These are phyloP conservation scores for Idaea aversata DNA, from an alignment of 2,888 invertebrate genomes.

Conservation along the genomic window DNA sequence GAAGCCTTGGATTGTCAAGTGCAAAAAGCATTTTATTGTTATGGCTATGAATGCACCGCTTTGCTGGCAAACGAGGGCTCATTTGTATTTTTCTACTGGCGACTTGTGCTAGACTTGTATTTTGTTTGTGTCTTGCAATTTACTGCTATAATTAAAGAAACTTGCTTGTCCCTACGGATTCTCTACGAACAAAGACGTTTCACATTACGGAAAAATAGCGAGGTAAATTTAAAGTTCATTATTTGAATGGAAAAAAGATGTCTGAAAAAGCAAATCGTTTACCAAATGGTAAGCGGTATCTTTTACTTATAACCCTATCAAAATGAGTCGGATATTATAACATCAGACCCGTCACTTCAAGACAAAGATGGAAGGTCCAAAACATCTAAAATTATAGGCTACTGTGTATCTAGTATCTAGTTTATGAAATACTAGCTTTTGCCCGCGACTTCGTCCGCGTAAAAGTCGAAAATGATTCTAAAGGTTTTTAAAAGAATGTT, in stretches of 20 bases:
- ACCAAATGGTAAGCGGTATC: neutral
- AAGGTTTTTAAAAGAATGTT: no score
- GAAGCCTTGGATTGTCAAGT: constrained; percentile 14
- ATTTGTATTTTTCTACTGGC: neutral
- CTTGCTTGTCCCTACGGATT: neutral
- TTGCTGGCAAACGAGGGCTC: constrained; percentile 10
- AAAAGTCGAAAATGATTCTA: no score
- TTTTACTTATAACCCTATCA: neutral
- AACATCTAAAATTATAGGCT: no score
- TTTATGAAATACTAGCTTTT: no score
- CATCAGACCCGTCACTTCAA: no score
- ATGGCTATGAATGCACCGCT: constrained; percentile 10
- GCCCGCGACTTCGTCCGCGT: no score
- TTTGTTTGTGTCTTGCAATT: neutral
- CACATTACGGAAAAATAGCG: neutral
- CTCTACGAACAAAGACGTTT: neutral
- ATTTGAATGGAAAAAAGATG: constrained; percentile 5
- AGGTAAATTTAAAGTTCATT: neutral
- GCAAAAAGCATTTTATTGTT: constrained; percentile 16
- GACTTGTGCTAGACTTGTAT: neutral
- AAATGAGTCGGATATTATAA: neutral
- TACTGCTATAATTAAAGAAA: constrained; percentile 2
- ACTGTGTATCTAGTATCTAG: no score
- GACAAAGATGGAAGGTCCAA: no score
- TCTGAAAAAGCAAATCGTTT: neutral